Evolutionary conservation across 2,113 vertebrate genomes (phyloP).

Genomic region (Phainopepla nitens): DNA sequence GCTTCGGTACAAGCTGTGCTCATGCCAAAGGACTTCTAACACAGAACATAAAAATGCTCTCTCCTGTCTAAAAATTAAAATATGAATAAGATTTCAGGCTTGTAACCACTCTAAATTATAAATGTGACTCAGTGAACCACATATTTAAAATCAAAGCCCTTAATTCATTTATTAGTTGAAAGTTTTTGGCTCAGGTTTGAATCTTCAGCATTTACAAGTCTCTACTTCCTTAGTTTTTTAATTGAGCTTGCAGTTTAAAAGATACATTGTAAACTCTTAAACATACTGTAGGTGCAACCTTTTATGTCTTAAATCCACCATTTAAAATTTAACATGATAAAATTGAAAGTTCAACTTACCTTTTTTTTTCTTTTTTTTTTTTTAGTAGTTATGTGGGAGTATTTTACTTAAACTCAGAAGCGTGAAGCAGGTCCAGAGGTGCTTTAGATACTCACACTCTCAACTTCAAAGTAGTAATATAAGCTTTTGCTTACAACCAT

Average conservation of each 20-base stretch:
- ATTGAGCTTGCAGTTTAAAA: not conserved
- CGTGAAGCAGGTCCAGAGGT: not conserved
- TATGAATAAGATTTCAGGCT: not conserved
- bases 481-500: conserved; percentile 21
- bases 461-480: conserved; percentile 50
- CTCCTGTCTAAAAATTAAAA: conserved; percentile 29
- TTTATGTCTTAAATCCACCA: not conserved
- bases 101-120: conserved; percentile 11
- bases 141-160: conserved; percentile 23
- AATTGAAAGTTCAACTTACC: not conserved
- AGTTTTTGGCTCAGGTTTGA: not conserved
- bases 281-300: not conserved
- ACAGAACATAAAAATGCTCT: conserved; percentile 28
- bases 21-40: not conserved
- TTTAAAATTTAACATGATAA: not conserved
- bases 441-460: not conserved
- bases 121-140: not conserved
- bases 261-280: not conserved
- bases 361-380: not conserved
- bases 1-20: not conserved
- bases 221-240: not conserved
- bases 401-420: conserved; percentile 26
- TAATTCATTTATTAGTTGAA: not conserved
- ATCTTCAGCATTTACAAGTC: not conserved
- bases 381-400: not conserved